phyloP scores from a whole-genome alignment of 2,113 vertebrate genomes.

The Heteronetta atricapilla region DNA sequence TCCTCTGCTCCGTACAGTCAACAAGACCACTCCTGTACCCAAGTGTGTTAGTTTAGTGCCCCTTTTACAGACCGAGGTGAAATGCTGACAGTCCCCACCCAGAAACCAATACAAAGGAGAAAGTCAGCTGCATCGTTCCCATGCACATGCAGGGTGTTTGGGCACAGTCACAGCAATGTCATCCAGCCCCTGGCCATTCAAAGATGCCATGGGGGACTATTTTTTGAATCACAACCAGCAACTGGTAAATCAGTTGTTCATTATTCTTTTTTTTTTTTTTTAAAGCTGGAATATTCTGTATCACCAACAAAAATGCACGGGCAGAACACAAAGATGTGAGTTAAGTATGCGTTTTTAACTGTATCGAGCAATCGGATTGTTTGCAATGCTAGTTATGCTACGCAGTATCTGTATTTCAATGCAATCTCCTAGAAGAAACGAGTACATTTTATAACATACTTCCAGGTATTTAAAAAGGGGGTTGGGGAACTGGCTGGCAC shows the following conservation, averaged over 20 bases:
- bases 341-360: background rate
- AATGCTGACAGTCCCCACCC: background rate
- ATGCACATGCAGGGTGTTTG: rapidly evolving
- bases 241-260: rapidly evolving
- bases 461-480: background rate
- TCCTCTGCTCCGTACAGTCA: background rate
- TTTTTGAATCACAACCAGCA: background rate
- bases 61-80: background rate
- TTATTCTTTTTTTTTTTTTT: background rate
- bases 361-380: background rate
- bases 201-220: background rate
- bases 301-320: background rate
- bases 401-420: background rate
- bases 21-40: rapidly evolving
- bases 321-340: background rate
- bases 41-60: background rate
- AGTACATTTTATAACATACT: rapidly evolving
- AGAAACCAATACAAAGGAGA: background rate
- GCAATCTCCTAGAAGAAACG: background rate
- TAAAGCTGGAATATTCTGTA: background rate
- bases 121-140: rapidly evolving
- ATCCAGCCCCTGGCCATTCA: background rate
- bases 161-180: background rate
- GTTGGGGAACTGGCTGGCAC: background rate
- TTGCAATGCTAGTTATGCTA: background rate